Conservation (phyloP, 64 coral and sea anemone genomes). For the Stylophora pistillata region DNA sequence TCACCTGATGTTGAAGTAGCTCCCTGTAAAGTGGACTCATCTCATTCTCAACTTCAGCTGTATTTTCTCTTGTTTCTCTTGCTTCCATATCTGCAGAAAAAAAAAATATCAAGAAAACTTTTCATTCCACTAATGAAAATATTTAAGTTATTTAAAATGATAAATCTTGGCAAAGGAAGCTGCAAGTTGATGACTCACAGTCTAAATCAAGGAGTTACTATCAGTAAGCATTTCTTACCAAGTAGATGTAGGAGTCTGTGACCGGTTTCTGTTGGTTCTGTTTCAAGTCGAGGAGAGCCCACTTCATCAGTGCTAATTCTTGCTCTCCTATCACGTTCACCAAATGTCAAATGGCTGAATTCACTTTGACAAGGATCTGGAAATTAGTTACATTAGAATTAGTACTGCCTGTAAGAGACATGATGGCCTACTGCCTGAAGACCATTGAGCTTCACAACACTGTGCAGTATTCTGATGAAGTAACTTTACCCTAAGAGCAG, state of each 20-base stretch:
- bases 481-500: no score
- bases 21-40: constrained; percentile 67
- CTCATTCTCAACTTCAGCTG: neutral
- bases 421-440: no score
- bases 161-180: no score
- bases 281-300: neutral
- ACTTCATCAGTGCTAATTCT: neutral
- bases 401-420: no score
- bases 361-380: neutral
- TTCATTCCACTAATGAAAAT: neutral
- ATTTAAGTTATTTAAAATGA: neutral
- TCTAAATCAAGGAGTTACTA: neutral
- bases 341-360: neutral
- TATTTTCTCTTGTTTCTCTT: constrained; percentile 9
- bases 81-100: constrained; percentile 4
- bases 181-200: no score
- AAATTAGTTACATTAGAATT: neutral
- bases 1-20: constrained; percentile 68
- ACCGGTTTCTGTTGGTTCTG: neutral
- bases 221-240: neutral
- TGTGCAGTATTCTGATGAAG: no score
- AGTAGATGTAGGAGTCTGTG: neutral
- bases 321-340: neutral
- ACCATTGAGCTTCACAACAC: no score
- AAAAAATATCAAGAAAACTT: neutral